Evolutionary conservation across 2,113 vertebrate genomes (phyloP).

Genomic region (Amblyopsis rosae): DNA sequence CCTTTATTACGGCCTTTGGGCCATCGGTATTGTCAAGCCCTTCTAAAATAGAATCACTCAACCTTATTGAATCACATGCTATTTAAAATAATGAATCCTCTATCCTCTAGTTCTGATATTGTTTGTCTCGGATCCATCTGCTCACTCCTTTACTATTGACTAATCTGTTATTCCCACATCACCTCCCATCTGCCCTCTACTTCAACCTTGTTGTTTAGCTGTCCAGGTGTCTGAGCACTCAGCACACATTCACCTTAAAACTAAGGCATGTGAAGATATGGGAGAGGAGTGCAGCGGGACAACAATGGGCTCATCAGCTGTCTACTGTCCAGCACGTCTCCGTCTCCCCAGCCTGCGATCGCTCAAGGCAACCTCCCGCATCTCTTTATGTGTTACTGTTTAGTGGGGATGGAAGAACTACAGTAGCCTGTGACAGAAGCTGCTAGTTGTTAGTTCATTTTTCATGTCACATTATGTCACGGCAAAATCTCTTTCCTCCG

Average conservation of each 20-base stretch:
- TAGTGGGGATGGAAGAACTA: slow-evolving; percentile 4
- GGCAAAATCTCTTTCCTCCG: background rate
- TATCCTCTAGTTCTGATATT: too few species aligned
- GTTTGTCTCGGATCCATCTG: background rate
- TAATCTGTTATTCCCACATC: slow-evolving; percentile 3
- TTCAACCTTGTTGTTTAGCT: background rate
- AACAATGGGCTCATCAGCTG: background rate
- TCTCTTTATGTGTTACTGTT: background rate
- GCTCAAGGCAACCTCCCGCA: background rate
- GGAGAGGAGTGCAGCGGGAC: slow-evolving; percentile 9
- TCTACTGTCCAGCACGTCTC: background rate
- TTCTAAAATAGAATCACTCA: too few species aligned
- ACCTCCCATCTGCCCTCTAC: background rate
- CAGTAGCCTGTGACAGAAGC: background rate
- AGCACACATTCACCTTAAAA: slow-evolving; percentile 24
- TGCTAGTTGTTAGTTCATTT: background rate
- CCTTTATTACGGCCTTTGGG: too few species aligned
- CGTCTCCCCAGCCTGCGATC: background rate
- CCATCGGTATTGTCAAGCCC: too few species aligned
- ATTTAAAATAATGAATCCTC: too few species aligned
- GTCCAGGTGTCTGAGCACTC: slow-evolving; percentile 52
- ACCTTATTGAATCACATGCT: too few species aligned
- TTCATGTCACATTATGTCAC: slow-evolving; percentile 6
- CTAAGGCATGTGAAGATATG: slow-evolving; percentile 17
- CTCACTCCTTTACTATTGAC: slow-evolving; percentile 14